Evolutionary conservation across 2,113 vertebrate species (phyloP), one percentile per base, ranked within the genome.

Genomic region (Eulacestoma nigropectus): DNA sequence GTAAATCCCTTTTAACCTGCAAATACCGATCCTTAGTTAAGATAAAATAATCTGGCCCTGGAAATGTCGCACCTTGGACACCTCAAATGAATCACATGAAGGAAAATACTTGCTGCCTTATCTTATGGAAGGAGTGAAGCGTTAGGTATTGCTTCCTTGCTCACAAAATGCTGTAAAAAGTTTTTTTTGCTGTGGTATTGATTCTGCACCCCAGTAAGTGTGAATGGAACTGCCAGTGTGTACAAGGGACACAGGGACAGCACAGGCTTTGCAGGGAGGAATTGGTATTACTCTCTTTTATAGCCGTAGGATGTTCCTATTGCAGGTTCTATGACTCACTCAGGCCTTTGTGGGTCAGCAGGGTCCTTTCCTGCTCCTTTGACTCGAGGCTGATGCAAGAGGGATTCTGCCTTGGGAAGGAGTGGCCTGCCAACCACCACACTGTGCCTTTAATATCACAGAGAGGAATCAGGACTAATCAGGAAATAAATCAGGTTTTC

Each of bases 401-500:
- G 44, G 68, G 56, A 42, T 33, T 55, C n/a, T 69, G 47, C 44
- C 57, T 77, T 82, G 74, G 46, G 68, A 69, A 84, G 75, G 57
- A 69, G 32, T 55, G 49, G 11, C 23, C 46, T 87, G 62, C 74
- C 69, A 74, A 9, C 26, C 73, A 49, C 26, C 42, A n/a, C 42
- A 15, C 10, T 64, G 33, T 75, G 42, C 29, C 87, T 94, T 86
- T 65, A 87, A 22, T 41, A 73, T 33, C 53, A 60, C 3, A 2
- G 76, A 68, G 53, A 57, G 35, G 35, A 63, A 82, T 46, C 62
- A 74, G 65, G 56, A 44, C 9, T 78, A 87, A 83, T 47, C 47
- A 91, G 75, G 33, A 96, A 92, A 64, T 81, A 65, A 60, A 94
- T 57, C 55, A 72, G 32, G 17, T 84, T 96, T 96, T 95, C 92